Conservation (phyloP, 2,113 vertebrate genomes). For the Archocentrus centrarchus region DNA sequence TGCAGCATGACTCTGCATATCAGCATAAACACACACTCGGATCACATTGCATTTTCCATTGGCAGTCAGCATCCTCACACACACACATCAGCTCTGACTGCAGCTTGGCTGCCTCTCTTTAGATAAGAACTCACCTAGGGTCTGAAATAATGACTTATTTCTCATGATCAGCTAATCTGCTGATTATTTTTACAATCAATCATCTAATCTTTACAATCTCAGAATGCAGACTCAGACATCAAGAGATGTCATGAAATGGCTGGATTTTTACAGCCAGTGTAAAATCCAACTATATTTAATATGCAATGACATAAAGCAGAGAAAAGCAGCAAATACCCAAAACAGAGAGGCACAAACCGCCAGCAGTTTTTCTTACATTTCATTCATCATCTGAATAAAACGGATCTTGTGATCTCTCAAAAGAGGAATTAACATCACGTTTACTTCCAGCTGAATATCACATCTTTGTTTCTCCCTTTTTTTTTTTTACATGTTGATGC, state of each 20-base stretch:
- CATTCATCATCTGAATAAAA: background rate
- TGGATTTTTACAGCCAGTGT: background rate
- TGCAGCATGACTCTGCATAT: constrained; percentile 71
- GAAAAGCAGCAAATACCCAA: background rate
- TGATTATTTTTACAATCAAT: background rate
- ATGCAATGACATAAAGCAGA: background rate
- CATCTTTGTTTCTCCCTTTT: background rate
- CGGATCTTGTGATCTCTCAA: background rate
- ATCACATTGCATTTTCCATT: constrained; percentile 20
- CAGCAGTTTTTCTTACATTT: constrained; percentile 3
- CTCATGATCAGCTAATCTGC: background rate
- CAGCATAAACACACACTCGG: constrained; percentile 52
- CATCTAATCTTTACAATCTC: background rate
- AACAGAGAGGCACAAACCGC: background rate
- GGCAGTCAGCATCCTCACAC: constrained; percentile 30
- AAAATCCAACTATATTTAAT: background rate
- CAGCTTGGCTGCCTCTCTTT: background rate
- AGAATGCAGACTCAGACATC: background rate
- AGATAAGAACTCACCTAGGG: background rate
- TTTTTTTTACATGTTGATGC: fast-evolving
- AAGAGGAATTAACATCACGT: constrained; percentile 2
- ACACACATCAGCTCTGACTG: background rate
- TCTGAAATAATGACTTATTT: background rate
- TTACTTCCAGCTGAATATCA: background rate
- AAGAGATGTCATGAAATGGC: background rate